Evolutionary conservation across 2,888 invertebrate genomes (phyloP).

Genomic region (Nipponacmea schrenckii): DNA sequence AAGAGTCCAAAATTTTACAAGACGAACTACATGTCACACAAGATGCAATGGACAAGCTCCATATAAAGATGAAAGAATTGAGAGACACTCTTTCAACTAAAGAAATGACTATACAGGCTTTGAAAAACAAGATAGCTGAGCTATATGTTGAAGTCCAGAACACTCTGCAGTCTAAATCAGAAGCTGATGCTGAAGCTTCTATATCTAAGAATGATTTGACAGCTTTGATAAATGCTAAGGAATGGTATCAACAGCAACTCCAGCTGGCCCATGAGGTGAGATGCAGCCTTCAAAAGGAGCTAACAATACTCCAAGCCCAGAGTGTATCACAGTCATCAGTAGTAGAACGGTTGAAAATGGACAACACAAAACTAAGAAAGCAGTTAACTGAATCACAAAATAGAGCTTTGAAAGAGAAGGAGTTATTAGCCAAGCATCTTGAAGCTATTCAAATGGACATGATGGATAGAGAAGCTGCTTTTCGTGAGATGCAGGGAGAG

Average conservation of each 20-base stretch:
- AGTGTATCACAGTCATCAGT: constrained; percentile 58
- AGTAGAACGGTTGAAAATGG: constrained; percentile 66
- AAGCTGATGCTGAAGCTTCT: constrained; percentile 65
- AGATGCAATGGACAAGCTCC: constrained; percentile 58
- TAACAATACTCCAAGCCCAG: constrained; percentile 61
- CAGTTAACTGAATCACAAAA: constrained; percentile 67
- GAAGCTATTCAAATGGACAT: constrained; percentile 70
- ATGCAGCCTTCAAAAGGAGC: constrained; percentile 65
- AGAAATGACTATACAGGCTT: constrained; percentile 66
- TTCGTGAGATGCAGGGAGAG: constrained; percentile 67
- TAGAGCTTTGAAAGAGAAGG: constrained; percentile 69
- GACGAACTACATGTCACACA: constrained; percentile 65
- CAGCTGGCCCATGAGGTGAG: constrained; percentile 65
- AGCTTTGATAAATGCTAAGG: constrained; percentile 66
- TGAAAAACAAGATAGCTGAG: constrained; percentile 70
- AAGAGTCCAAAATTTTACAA: constrained; percentile 61
- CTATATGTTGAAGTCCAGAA: constrained; percentile 69
- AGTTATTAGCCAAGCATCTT: constrained; percentile 68
- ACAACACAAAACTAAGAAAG: constrained; percentile 62
- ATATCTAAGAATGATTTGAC: constrained; percentile 64
- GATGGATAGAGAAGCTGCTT: constrained; percentile 69
- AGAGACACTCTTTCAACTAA: constrained; percentile 64
- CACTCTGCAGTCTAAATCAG: constrained; percentile 65
- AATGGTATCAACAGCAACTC: constrained; percentile 70
- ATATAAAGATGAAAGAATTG: constrained; percentile 63